Evolutionary conservation across 2,797 vertebrate species (phyloP), one percentile per base, ranked within the genome.

Genomic region (Oreortyx pictus): DNA sequence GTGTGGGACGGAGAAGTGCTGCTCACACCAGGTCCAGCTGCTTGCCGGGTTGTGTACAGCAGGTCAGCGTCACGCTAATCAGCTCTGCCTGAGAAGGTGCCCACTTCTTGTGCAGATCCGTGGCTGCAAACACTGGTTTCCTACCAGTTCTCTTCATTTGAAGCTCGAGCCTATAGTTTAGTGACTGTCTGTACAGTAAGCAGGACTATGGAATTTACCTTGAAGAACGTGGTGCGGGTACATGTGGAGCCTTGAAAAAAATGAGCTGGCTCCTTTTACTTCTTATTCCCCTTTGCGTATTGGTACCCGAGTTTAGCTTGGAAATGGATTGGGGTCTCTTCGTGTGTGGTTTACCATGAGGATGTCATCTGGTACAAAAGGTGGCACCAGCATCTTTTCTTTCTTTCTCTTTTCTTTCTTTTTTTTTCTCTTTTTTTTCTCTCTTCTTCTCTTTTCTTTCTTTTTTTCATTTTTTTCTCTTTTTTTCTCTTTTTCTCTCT

Each of bases 51-150:
- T 6, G 5, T 25, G 82, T 43, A 35, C 43, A 67, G 35, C 4
- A 18, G 62, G 8, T 41, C 52, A 47, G 77, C 52, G 33, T 65
- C 52, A 52, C 81, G 85, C 37, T 64, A 44, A 82, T 35, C 10
- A 67, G 9, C 62, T 70, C 4, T 17, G 13, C 50, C 66, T 75
- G 35, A 70, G 75, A 66, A 87, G 76, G 66, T 24, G 66, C 49
- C 64, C 11, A 0, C 24, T 50, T 0, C 2, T 2, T 41, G 49
- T 29, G 35, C 39, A 62, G 52, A 59, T 35, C 2, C 2, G 22
- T 79, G 43, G 31, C 62, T 82, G 90, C 50, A 83, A 92, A 57
- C 6, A 2, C 27, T 81, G 2, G 0, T 71, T 95, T 88, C 61
- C 61, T 37, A 7, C 14, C 5, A 3, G 11, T 61, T 46, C 46